Base-by-base conservation (phyloP, 2,888 invertebrate species). In the Aromia moschata region DNA sequence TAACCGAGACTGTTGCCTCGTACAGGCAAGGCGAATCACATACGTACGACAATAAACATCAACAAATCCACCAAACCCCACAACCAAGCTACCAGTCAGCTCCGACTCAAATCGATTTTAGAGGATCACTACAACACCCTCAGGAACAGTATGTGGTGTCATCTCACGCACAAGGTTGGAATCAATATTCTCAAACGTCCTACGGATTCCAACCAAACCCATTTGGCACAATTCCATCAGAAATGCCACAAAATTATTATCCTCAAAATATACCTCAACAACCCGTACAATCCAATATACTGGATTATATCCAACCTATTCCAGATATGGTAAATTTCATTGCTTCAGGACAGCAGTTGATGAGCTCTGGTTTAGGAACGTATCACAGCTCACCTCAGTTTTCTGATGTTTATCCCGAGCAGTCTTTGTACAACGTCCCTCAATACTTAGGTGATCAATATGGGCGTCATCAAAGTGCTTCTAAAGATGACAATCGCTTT, bases 251-350 rank as follows among this genome's bases (percentile, higher is more conserved):
- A 40, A 65, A 58, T 45, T 67, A 66, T 54, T 65, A 64, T 41
- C 33, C 60, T 2, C 68, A 68, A 45, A 51, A 52, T 53, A 30
- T 40, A 5, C 55, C 55, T 5, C 55, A 45, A 17, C 69, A 70
- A 53, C 56, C 33, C 15, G 25, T 58, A 3, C 70, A 69, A 43
- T 44, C 77, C 2, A 79, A 79, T 44, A 77, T 82, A 46, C 82
- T 81, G 53, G 80, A 81, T 43, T 83, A 82, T 58, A 80, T 83
- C 11, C 82, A 81, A 58, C 83, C 82, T 1, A 76, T 83, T 47
- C 82, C 83, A 0, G 82, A 84, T 67, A 73, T 84, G 65, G 82
- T 83, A 4, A 83, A 82, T 18, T 84, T 83, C 62, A 83, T 84
- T 55, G 80, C 80, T 20, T 78, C 81, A n/a, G 80, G 80, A 3